Evolutionary conservation across 2,888 invertebrate species (phyloP), one percentile per base, ranked within the genome.

Genomic region (Biston betularia): DNA sequence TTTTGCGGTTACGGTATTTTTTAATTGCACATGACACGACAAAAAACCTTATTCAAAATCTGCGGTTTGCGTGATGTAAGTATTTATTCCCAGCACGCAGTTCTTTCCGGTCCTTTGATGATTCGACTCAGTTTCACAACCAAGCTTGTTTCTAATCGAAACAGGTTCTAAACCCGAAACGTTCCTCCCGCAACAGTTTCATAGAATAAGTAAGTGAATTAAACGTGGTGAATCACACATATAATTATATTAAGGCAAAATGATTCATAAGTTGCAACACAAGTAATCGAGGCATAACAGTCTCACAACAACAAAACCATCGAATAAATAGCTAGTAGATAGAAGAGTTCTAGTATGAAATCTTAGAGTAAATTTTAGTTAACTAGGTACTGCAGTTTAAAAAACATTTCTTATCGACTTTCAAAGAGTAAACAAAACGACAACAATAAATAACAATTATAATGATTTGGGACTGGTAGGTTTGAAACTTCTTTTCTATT

Each of bases 181-280:
- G 42, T 15, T 54, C 58, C 45, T 48, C 54, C 62, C 57, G 12
- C 40, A 55, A 46, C 50, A 65, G 54, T 61, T 69, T 60, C 63
- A 42, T 14, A 57, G 38, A 62, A 68, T 67, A 56, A 44, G 63
- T 67, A 56, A 44, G 63, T 74, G 68, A 76, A 77, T 79, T 80
- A 84, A 79, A 79, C 81, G 73, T 65, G 73, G 70, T 86, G 86
- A 86, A 77, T 86, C 85, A 86, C 72, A 75, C 59, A 58, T 38
- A 45, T 73, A n/a, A n/a, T n/a, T n/a, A 73, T 76, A 78, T 75
- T 74, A 73, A 76, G 76, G 72, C 75, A 67, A 71, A 75, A 67
- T 87, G 86, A 87, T 76, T 86, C 87, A 86, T 75, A 76, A 78
- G 75, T 75, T 65, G 71, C 70, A 78, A 72, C 73, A 70, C 71